phyloP scores from a whole-genome alignment of 2,888 invertebrate genomes.

The Papilio elwesi region DNA sequence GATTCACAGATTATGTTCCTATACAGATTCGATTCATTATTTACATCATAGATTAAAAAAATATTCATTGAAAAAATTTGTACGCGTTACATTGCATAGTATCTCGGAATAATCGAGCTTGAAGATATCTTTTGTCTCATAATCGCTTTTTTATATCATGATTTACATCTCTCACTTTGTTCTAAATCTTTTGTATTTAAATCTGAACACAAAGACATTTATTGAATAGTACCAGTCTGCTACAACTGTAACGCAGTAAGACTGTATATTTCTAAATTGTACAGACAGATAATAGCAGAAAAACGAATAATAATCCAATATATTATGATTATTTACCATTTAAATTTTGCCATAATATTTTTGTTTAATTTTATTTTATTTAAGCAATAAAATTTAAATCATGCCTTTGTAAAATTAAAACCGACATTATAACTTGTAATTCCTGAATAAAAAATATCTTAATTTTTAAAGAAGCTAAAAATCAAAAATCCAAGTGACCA shows the following conservation, averaged over 20 bases:
- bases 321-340: not conserved
- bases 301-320: not conserved
- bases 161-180: constrained; percentile 22
- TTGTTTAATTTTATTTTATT: no score
- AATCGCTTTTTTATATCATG: constrained; percentile 22
- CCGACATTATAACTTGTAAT: no score
- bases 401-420: no score
- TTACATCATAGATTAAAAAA: constrained; percentile 19
- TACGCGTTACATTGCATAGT: constrained; percentile 11
- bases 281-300: not conserved
- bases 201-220: constrained; percentile 20
- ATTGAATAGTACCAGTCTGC: constrained; percentile 8
- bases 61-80: constrained; percentile 8
- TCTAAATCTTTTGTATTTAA: constrained; percentile 22
- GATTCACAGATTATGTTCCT: constrained; percentile 38
- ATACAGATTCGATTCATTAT: constrained; percentile 20
- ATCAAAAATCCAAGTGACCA: constrained; percentile 42
- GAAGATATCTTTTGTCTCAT: constrained; percentile 19
- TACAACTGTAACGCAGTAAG: not conserved
- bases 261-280: constrained; percentile 1
- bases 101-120: constrained; percentile 8
- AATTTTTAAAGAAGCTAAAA: no score
- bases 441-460: constrained; percentile 40
- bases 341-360: no score
- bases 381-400: no score